Conservation (phyloP, 2,797 vertebrate genomes). For the Peromyscus melanophrys region DNA sequence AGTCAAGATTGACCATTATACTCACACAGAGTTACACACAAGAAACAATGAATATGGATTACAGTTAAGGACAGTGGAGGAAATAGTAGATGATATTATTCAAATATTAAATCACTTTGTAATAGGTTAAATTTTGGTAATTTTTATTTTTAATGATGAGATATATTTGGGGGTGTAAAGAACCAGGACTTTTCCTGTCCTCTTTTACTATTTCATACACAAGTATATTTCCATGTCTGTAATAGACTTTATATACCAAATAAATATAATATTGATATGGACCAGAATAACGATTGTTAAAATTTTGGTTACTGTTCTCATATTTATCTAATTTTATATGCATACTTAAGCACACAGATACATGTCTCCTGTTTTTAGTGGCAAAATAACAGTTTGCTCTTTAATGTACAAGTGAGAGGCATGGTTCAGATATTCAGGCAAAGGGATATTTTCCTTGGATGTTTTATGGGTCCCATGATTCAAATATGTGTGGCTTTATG, state of each 20-base stretch:
- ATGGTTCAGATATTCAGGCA: not conserved
- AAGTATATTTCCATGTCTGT: not conserved
- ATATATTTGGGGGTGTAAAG: not conserved
- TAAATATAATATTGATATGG: not conserved
- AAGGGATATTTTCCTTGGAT: not conserved
- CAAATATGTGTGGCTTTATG: not conserved
- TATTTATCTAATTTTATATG: not conserved
- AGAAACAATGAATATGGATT: not conserved
- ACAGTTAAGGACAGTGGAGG: not conserved
- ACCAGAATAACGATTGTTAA: not conserved
- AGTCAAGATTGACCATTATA: not conserved
- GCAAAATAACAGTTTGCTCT: not conserved
- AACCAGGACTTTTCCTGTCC: not conserved
- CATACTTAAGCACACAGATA: not conserved
- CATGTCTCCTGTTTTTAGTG: not conserved
- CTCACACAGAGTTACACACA: not conserved
- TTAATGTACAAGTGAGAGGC: not conserved
- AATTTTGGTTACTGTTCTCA: not conserved
- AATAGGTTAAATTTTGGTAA: not conserved
- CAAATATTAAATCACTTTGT: slow-evolving; percentile 1
- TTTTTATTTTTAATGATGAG: not conserved
- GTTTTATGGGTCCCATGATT: not conserved
- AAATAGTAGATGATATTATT: not conserved
- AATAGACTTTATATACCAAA: not conserved
- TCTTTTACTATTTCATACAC: not conserved